Evolutionary conservation across 35 echinoderm and acorn worm species (phyloP).

Genomic region (Apostichopus californicus): DNA sequence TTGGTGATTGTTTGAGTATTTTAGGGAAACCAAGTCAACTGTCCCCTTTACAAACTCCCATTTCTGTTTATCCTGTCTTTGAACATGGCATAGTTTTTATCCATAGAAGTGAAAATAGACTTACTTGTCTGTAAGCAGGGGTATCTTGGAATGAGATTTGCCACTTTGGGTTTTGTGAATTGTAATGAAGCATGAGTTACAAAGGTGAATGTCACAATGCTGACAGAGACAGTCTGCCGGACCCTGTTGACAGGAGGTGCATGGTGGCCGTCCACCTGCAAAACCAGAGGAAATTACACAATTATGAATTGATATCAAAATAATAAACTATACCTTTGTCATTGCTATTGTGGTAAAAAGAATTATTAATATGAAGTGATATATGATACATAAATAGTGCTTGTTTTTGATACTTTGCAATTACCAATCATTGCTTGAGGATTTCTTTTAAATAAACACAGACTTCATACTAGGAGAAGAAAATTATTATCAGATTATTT

Average conservation of each 20-base stretch:
- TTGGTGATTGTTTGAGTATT: background rate
- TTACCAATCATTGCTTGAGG: background rate
- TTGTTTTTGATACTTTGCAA: background rate
- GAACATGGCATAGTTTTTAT: too few species aligned
- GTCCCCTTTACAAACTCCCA: background rate
- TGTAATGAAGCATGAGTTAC: constrained; percentile 9
- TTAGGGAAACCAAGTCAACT: background rate
- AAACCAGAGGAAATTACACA: background rate
- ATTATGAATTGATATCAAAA: background rate
- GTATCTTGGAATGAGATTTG: constrained; percentile 25
- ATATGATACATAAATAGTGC: background rate
- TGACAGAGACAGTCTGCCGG: constrained; percentile 38
- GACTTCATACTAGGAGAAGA: background rate
- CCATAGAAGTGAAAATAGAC: too few species aligned
- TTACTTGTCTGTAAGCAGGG: constrained; percentile 37
- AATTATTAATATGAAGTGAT: background rate
- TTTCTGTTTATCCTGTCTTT: background rate
- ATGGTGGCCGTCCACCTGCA: constrained; percentile 34
- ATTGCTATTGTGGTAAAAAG: background rate
- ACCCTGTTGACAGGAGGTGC: background rate
- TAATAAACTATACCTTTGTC: background rate
- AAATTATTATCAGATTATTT: too few species aligned
- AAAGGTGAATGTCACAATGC: constrained; percentile 34
- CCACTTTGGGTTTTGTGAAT: constrained; percentile 14
- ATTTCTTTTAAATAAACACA: background rate